phyloP scores from a whole-genome alignment of 2,113 vertebrate genomes.

The Sitta europaea region DNA sequence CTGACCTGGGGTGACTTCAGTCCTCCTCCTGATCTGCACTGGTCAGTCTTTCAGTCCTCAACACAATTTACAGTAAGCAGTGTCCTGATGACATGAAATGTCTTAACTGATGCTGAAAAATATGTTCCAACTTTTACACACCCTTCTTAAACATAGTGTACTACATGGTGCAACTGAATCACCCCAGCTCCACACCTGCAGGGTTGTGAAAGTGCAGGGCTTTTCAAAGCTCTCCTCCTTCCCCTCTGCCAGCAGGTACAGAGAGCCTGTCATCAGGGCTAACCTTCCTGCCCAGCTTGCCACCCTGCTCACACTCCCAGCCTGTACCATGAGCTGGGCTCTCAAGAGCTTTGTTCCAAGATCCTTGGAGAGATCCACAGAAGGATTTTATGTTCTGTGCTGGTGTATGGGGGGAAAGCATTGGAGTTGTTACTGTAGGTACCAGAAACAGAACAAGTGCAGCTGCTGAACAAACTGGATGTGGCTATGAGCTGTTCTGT shows the following conservation, averaged over 20 bases:
- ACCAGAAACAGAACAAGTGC: not conserved
- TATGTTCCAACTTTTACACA: not conserved
- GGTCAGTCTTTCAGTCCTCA: not conserved
- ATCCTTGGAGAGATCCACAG: not conserved
- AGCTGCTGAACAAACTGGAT: not conserved
- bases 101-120: not conserved
- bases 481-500: not conserved
- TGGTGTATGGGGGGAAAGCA: not conserved
- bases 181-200: not conserved
- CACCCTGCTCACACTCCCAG: not conserved
- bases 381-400: not conserved
- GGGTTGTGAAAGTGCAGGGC: not conserved
- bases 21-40: not conserved
- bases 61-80: not conserved
- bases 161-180: not conserved
- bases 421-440: not conserved
- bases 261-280: not conserved
- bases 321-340: not conserved
- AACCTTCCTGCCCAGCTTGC: not conserved
- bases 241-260: not conserved
- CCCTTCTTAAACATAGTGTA: conserved; percentile 1
- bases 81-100: not conserved
- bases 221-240: not conserved
- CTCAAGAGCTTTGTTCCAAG: not conserved
- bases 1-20: not conserved